Conservation (phyloP, 2,113 vertebrate genomes). For the Fukomys damarensis region DNA sequence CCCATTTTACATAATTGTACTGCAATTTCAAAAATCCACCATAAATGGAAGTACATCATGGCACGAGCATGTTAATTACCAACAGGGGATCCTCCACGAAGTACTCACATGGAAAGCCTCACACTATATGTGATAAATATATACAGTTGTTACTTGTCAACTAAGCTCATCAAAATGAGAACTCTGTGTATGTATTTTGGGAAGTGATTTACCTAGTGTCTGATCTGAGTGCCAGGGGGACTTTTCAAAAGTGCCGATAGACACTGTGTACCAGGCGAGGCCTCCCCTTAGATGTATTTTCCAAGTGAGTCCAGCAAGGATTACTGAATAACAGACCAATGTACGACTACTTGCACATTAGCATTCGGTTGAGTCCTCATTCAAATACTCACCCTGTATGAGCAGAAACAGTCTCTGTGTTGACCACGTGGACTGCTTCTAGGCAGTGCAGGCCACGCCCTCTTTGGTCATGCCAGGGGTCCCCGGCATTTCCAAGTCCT, state of each 20-base stretch:
- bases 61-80: not conserved
- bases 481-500: not conserved
- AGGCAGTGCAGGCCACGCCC: rapidly evolving
- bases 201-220: not conserved
- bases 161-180: not conserved
- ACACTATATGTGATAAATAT: not conserved
- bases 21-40: not conserved
- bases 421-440: not conserved
- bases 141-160: not conserved
- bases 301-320: not conserved
- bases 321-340: not conserved
- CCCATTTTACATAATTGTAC: not conserved
- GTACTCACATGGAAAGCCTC: not conserved
- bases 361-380: not conserved
- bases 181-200: not conserved
- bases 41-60: not conserved
- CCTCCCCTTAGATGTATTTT: not conserved
- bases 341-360: not conserved
- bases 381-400: not conserved
- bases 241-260: not conserved
- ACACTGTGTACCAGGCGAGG: not conserved
- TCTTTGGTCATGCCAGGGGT: too few relatives aligned
- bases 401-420: not conserved
- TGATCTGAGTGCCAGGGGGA: not conserved
- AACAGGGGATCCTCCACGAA: not conserved